A percentile compares a stretch with the other conserved stretches of the same genome.
Evolutionary conservation across 2,797 vertebrate genomes (phyloP).

Genomic region (Cossypha polioptera): DNA sequence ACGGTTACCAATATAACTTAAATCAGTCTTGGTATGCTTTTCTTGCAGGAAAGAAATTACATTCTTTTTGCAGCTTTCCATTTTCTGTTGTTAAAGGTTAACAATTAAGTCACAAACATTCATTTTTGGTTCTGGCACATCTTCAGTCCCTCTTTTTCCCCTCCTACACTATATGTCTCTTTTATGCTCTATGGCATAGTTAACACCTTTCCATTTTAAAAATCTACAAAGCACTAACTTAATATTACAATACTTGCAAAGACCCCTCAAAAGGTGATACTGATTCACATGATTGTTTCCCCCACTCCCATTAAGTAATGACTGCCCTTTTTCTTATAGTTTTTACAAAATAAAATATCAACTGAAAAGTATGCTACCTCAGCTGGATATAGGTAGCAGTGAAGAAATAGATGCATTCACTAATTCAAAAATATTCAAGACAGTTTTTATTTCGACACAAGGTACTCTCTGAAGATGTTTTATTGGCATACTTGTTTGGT

Average conservation of each 20-base stretch:
- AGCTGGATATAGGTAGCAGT: background rate
- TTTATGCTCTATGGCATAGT: background rate
- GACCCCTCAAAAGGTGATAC: background rate
- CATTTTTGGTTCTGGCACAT: background rate
- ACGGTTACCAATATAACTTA: background rate
- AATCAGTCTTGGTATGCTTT: background rate
- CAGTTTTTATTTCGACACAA: background rate
- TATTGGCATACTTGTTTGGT: background rate
- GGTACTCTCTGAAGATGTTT: background rate
- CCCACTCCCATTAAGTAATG: background rate
- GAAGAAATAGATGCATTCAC: background rate
- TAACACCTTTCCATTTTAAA: background rate
- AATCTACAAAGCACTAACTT: background rate
- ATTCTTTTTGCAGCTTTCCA: background rate
- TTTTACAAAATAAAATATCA: background rate
- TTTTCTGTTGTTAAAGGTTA: background rate
- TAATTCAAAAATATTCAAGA: background rate
- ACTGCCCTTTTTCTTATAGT: background rate
- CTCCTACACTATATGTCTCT: background rate
- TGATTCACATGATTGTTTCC: background rate
- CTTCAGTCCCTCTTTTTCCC: background rate
- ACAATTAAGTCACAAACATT: background rate
- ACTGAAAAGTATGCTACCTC: background rate
- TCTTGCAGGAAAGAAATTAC: background rate
- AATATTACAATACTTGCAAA: background rate